Evolutionary conservation across 1,140 invertebrate species (phyloP), one percentile per base, ranked within the genome.

Genomic region (Drosophila kanapiae): DNA sequence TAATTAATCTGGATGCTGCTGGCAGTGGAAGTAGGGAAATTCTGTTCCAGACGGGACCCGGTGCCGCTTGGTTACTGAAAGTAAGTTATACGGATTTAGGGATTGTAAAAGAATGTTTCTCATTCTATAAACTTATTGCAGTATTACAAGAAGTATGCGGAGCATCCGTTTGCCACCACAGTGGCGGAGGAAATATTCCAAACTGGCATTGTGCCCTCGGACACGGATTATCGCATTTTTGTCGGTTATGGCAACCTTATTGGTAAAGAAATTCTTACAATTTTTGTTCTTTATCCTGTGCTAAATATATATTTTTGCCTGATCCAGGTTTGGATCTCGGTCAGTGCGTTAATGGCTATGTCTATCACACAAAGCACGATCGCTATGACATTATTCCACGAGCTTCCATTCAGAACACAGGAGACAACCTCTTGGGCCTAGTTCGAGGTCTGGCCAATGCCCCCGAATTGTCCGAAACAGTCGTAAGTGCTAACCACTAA

Each of bases 1-100:
- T 99, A 92, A 96, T 99, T 61, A 99, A 99, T 94, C 93, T 99
- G 65, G 98, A 99, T 94, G 97, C 98, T 40, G 98, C 97, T 92
- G 98, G 98, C 31, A 96, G 97, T 70, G 98, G 98, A 35, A 98
- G 98, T 10, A 94, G 97, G 82, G 98, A 99, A 94, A 95, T 99
- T 77, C 94, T 99, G 38, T 99, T 99, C 93, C 98, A 99, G 94
- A 96, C 97, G 71, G 98, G 98, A 37, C 98, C 98, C 29, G 95
- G 96, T 80, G 96, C 97, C 94, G 96, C 97, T 1, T 98, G 98
- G 97, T 95, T 99, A 38, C 93, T 98, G 59, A 95, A 97, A 83
- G 96, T 96, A 92, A 75, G 71, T 93, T 14, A 5, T 3, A 93
- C 0, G 93, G 95, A 91, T 96, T 96, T 0, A 7, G 6, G 7